Percentiles rank a stretch among this genome's conserved stretches.
These are phyloP conservation scores for Mycteria americana DNA, from an alignment of 2,797 vertebrate species.

Conservation along the genomic window DNA sequence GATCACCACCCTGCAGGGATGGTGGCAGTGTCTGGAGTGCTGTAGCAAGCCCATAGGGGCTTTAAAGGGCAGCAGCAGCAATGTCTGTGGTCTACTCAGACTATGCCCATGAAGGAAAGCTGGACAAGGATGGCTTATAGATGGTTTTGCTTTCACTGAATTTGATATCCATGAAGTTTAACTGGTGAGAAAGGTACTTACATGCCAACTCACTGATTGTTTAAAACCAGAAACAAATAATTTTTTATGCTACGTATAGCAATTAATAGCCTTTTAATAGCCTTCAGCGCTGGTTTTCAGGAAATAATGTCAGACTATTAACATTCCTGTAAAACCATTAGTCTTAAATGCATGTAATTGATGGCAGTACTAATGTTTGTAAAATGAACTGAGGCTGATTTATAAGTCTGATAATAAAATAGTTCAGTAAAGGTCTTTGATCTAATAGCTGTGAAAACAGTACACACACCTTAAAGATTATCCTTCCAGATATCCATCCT, in stretches of 20 bases:
- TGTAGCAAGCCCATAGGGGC: background rate
- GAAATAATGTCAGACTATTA: constrained; percentile 67
- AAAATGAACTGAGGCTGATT: constrained; percentile 70
- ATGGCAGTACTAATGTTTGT: constrained; percentile 66
- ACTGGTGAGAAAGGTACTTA: constrained; percentile 9
- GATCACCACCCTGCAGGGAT: background rate
- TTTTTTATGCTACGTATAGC: background rate
- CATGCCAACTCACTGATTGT: background rate
- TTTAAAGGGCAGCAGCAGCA: background rate
- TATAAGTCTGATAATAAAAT: constrained; percentile 71
- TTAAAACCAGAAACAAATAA: constrained; percentile 26
- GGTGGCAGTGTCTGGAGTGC: background rate
- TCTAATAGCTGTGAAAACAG: constrained; percentile 67
- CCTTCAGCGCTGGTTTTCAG: constrained; percentile 43
- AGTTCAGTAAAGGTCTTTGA: constrained; percentile 69
- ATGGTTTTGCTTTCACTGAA: background rate
- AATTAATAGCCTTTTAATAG: constrained; percentile 55
- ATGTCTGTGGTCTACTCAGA: background rate
- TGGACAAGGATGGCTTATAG: background rate
- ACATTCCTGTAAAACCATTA: constrained; percentile 75
- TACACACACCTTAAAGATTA: constrained; percentile 63
- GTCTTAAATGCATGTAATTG: constrained; percentile 54
- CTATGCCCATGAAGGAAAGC: background rate
- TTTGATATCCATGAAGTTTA: background rate
- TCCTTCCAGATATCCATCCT: constrained; percentile 53